phyloP scores from a whole-genome alignment of 1,140 invertebrate genomes.

The Bacillus rossius region DNA sequence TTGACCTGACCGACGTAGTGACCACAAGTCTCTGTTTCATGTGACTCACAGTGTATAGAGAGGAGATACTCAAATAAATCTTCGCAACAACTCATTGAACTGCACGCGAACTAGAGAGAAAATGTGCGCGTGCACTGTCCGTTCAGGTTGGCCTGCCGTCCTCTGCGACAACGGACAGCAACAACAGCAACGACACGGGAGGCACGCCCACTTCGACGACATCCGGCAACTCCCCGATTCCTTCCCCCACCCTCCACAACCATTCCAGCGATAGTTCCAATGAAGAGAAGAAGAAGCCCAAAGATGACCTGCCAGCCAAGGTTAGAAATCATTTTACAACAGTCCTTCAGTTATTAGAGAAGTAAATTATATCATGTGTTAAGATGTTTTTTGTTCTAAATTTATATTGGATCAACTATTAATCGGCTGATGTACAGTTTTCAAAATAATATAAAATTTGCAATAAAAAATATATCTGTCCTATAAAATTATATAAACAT shows the following conservation, averaged over 20 bases:
- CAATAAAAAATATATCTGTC: too few species aligned
- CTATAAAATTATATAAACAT: too few species aligned
- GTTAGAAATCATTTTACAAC: neutral
- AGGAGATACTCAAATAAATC: too few species aligned
- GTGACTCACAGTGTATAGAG: too few species aligned
- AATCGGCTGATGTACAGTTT: too few species aligned
- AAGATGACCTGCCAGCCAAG: constrained; percentile 43
- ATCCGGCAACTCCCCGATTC: constrained; percentile 60
- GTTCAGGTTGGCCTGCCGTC: constrained; percentile 55
- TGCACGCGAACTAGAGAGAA: too few species aligned
- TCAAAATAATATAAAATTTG: too few species aligned
- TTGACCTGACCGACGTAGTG: too few species aligned
- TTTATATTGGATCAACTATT: too few species aligned
- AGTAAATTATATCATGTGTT: neutral
- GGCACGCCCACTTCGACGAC: constrained; percentile 78
- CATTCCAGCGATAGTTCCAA: constrained; percentile 70
- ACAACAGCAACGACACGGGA: constrained; percentile 72
- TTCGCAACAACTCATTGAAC: too few species aligned
- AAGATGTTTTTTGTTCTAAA: too few species aligned
- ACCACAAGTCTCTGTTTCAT: too few species aligned
- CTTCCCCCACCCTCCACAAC: constrained; percentile 46
- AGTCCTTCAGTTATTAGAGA: neutral
- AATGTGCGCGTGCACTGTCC: neutral
- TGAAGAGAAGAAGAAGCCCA: constrained; percentile 64
- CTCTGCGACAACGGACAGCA: constrained; percentile 74